Evolutionary conservation across 2,113 vertebrate genomes (phyloP).

Genomic region (Silurus asotus): DNA sequence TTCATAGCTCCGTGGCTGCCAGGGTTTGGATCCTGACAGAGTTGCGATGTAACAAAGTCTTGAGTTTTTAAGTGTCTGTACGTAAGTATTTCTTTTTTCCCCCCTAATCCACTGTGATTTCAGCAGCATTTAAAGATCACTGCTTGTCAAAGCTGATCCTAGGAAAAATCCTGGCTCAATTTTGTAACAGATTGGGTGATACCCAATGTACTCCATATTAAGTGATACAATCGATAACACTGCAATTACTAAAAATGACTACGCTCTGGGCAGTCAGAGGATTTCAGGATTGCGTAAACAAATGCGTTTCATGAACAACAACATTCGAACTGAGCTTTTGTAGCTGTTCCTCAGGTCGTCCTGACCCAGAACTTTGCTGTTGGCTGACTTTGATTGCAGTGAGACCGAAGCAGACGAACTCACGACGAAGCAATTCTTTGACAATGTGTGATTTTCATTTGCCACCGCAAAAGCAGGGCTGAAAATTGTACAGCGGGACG

Average conservation of each 20-base stretch:
- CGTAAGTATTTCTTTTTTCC: no score
- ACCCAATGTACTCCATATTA: not conserved
- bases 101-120: not conserved
- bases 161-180: not conserved
- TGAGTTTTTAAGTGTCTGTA: no score
- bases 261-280: not conserved
- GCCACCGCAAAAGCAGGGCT: not conserved
- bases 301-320: not conserved
- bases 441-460: not conserved
- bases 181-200: not conserved
- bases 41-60: not conserved
- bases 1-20: not conserved
- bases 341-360: no score
- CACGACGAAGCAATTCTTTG: not conserved
- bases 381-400: not conserved
- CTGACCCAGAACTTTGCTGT: not conserved
- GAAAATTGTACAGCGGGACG: not conserved
- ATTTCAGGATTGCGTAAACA: not conserved
- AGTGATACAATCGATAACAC: not conserved
- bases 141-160: not conserved
- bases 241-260: not conserved
- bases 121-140: not conserved
- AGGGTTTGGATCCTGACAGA: not conserved
- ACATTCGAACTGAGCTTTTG: not conserved
- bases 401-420: not conserved